Base-by-base conservation (phyloP, 2,797 vertebrate genomes). In the Hemibagrus guttatus region DNA sequence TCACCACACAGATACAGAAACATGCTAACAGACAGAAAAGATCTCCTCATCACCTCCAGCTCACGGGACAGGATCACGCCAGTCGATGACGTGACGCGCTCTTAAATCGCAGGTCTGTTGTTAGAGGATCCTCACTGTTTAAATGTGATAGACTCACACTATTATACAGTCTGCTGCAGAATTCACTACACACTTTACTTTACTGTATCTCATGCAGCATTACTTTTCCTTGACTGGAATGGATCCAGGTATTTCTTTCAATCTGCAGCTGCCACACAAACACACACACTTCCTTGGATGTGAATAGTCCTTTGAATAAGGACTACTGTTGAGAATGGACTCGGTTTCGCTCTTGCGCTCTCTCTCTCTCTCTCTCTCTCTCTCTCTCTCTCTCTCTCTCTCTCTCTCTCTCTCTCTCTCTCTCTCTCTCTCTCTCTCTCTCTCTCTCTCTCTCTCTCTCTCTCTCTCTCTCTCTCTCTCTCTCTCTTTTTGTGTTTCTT, bases 361-460 rank as follows among this genome's bases (percentile, higher is more conserved):
- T 46, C 42, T 72, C 66, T 13, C 46, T 69, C 90, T 92, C 89
- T 86, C 83, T 89, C 84, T 35, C 69, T 93, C 91, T 89, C 66
- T 35, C 42, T 71, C 49, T 58, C 46, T 56, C 17, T 54, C 42
- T 63, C 26, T 54, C 39, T 54, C 28, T 69, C 12, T n/a, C n/a
- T n/a, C n/a, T n/a, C n/a, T n/a, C n/a, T n/a, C n/a, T n/a, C n/a
- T n/a, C n/a, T n/a, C n/a, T n/a, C n/a, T n/a, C n/a, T n/a, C n/a
- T n/a, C n/a, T n/a, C n/a, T n/a, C n/a, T n/a, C n/a, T n/a, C n/a
- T n/a, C n/a, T n/a, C n/a, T n/a, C n/a, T n/a, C n/a, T n/a, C n/a
- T n/a, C n/a, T n/a, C n/a, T n/a, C 42, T 46, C 42, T 46, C 42
- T 72, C 66, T 13, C 46, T 69, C 90, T 92, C 89, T 86, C 83